These are phyloP conservation scores for Aurelia sp. DNA, from an alignment of 30 jellyfish, hydroid and myxozoan genomes.

Conservation along the genomic window DNA sequence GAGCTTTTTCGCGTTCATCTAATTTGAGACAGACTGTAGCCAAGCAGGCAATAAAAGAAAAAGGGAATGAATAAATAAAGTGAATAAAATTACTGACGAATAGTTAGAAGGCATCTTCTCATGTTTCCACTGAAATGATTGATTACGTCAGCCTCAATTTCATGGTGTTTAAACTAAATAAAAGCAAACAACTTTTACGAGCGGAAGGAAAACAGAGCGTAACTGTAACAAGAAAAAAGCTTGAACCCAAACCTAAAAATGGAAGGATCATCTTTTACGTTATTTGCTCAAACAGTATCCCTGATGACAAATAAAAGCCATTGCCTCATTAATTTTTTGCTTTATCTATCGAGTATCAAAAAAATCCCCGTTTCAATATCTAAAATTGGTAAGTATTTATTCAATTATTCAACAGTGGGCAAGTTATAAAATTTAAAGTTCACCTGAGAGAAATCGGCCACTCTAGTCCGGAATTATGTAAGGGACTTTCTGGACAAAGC, in stretches of 20 bases:
- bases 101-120: slow-evolving; percentile 71
- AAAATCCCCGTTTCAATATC: too few relatives aligned
- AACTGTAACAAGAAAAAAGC: too few relatives aligned
- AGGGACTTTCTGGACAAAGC: background rate
- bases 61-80: background rate
- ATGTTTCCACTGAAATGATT: slow-evolving; percentile 68
- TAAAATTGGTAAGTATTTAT: too few relatives aligned
- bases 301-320: too few relatives aligned
- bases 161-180: slow-evolving; percentile 75
- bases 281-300: too few relatives aligned
- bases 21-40: slow-evolving; percentile 1
- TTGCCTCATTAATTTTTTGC: too few relatives aligned
- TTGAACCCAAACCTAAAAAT: too few relatives aligned
- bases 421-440: background rate
- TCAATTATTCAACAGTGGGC: background rate
- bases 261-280: too few relatives aligned
- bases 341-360: too few relatives aligned
- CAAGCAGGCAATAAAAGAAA: background rate
- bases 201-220: too few relatives aligned
- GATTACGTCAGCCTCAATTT: slow-evolving; percentile 72
- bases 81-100: slow-evolving; percentile 60
- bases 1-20: slow-evolving; percentile 2
- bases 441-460: background rate
- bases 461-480: background rate
- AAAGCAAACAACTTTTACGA: background rate